Base-by-base conservation (phyloP, 2,797 vertebrate species). In the Coregonus ussuriensis region DNA sequence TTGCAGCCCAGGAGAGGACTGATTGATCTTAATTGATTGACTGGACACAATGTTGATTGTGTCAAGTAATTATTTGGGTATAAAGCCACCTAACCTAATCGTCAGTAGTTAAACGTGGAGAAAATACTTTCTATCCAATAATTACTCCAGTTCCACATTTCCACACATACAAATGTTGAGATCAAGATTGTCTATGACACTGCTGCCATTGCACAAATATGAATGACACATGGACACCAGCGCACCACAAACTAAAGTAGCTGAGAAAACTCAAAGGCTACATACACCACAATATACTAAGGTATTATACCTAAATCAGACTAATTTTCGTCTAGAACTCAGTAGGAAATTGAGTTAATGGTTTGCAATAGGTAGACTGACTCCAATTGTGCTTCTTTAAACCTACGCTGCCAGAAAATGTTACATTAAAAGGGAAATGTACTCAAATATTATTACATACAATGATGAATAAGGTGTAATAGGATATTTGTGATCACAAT, bases 11-110 rank as follows among this genome's bases (percentile, higher is more conserved):
- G 85, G 9, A 51, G 21, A 47, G 3, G 88, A 83, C 85, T 76
- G 77, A 82, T 80, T 79, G 85, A 82, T 80, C 77, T 11, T 71
- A 85, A 93, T 91, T 90, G 93, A 93, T 92, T 88, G 78, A 77
- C 80, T 66, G 41, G 62, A 81, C 85, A 85, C 84, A 76, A 80
- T 83, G 92, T 92, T 63, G 89, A 92, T 88, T 89, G 83, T 70
- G 77, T 84, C 86, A 83, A 87, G 87, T 92, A 84, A 90, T 91
- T 91, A 93, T 85, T 79, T 68, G 81, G 71, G 75, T 81, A 82
- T 85, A 84, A 85, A 90, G 85, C 84, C 83, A 81, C 79, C 81
- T 86, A 81, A 88, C 86, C 84, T 84, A 84, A 91, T 90, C 86
- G 88, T 86, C 86, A 77, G 83, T 71, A 66, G 81, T 80, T 69